Conservation (phyloP, 1,140 invertebrate genomes). For the Drosophila yakuba region DNA sequence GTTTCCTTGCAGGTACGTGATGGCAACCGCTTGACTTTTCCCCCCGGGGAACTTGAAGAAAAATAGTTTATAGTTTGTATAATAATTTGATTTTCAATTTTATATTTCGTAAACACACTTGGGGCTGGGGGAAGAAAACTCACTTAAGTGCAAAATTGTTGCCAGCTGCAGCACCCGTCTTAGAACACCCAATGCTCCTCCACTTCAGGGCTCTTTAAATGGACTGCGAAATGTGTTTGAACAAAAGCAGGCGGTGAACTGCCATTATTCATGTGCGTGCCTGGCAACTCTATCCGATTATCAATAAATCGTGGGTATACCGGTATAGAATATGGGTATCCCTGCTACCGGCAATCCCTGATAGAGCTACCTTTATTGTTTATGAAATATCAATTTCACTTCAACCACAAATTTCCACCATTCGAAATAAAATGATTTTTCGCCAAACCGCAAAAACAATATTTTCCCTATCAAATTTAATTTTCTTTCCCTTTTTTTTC, state of each 20-base stretch:
- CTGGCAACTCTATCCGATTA: constrained; percentile 39
- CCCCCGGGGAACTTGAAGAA: constrained; percentile 10
- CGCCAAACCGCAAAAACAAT: constrained; percentile 65
- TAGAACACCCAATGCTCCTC: constrained; percentile 3
- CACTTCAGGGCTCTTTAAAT: constrained; percentile 63
- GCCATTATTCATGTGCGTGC: constrained; percentile 44
- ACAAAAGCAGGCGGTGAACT: constrained; percentile 1
- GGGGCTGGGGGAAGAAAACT: constrained; percentile 9
- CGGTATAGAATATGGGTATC: too few relatives aligned
- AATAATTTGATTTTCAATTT: constrained; percentile 72
- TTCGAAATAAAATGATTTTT: constrained; percentile 68
- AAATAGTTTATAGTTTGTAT: constrained; percentile 33
- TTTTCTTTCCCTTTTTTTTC: constrained; percentile 24
- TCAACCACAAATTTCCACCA: constrained; percentile 62
- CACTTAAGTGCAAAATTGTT: constrained; percentile 69
- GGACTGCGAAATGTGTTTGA: constrained; percentile 56
- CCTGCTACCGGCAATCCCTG: constrained; percentile 13
- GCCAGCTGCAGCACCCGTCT: constrained; percentile 48
- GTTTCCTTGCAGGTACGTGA: constrained; percentile 59
- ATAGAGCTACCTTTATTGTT: constrained; percentile 10
- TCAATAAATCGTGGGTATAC: constrained; percentile 28
- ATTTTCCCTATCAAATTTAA: constrained; percentile 58
- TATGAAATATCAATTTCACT: constrained; percentile 48
- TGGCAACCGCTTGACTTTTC: constrained; percentile 5
- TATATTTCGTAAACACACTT: constrained; percentile 33